Conservation (phyloP, 2,113 vertebrate species). For the Dryoscopus gambensis region DNA sequence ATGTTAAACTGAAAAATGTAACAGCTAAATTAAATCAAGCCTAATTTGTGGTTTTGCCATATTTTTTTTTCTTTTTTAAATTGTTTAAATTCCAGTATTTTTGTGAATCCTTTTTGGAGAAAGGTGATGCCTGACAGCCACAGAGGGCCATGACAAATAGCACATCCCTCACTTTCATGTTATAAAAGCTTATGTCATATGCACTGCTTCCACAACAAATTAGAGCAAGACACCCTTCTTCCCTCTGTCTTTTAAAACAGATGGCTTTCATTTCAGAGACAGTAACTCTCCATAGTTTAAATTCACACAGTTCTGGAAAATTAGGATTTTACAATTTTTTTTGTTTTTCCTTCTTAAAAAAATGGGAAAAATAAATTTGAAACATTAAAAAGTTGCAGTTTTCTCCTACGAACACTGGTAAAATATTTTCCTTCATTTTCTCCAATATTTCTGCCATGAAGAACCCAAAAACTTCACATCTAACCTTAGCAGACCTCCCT, state of each 20-base stretch:
- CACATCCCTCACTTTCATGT: neutral
- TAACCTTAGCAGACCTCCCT: neutral
- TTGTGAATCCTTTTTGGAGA: neutral
- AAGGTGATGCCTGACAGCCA: neutral
- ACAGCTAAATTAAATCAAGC: neutral
- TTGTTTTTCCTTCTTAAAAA: neutral
- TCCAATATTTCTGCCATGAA: neutral
- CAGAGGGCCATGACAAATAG: neutral
- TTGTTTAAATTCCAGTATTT: neutral
- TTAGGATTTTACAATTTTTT: neutral
- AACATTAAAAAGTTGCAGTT: neutral
- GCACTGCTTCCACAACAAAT: neutral
- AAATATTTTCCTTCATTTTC: neutral
- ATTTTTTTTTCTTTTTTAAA: rapidly evolving
- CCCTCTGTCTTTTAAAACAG: neutral
- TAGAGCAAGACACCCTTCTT: neutral
- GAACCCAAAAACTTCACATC: neutral
- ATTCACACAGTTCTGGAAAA: neutral
- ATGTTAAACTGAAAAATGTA: neutral
- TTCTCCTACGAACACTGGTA: neutral
- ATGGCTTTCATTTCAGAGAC: neutral
- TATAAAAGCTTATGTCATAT: neutral
- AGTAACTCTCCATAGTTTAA: neutral
- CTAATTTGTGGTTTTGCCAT: neutral
- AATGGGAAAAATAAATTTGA: neutral